phyloP scores from a whole-genome alignment of 2,888 invertebrate genomes.

The Trachelus iudaicus region DNA sequence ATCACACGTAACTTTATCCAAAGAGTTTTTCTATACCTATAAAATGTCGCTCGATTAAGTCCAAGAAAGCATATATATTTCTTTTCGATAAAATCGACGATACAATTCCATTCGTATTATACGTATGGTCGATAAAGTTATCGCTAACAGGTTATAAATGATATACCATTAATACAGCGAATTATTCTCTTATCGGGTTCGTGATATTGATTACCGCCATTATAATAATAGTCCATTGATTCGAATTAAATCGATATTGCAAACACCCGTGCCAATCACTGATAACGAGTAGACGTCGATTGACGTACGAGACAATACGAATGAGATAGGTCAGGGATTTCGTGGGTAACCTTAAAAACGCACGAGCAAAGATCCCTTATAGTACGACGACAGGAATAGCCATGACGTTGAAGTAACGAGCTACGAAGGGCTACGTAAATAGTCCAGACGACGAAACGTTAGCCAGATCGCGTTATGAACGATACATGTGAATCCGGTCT shows the following conservation, averaged over 20 bases:
- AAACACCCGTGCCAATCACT: not conserved
- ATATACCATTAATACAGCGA: not conserved
- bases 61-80: not conserved
- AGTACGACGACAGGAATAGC: not conserved
- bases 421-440: not conserved
- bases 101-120: not conserved
- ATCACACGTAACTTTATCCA: not conserved
- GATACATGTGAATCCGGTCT: not conserved
- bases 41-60: not conserved
- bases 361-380: not conserved
- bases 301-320: not conserved
- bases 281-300: not conserved
- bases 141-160: not conserved
- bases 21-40: not conserved
- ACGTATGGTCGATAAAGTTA: not conserved
- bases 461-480: not conserved
- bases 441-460: not conserved
- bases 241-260: not conserved
- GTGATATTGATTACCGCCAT: not conserved
- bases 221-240: not conserved
- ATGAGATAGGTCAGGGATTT: not conserved
- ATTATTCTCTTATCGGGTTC: not conserved
- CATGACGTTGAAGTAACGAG: not conserved
- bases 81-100: not conserved
- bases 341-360: not conserved